Conservation (phyloP, 2,888 invertebrate genomes). For the Fragum fragum region DNA sequence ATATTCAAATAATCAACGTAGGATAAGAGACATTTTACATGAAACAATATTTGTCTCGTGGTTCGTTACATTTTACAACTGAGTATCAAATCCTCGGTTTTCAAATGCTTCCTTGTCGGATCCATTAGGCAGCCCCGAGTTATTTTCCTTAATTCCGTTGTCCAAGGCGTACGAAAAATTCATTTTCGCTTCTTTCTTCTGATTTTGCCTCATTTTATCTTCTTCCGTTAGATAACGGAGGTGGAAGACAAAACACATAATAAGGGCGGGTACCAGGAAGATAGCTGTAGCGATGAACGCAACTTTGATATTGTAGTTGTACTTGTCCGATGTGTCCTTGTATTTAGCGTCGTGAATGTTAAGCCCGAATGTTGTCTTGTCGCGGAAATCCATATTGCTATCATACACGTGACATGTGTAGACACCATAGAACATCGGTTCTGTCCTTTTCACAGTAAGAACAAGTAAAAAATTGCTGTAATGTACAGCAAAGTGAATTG, state of each 20-base stretch:
- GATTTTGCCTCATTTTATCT: slow-evolving; percentile 16
- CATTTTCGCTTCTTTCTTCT: slow-evolving; percentile 16
- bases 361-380: slow-evolving; percentile 50
- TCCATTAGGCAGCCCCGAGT: slow-evolving; percentile 16
- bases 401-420: slow-evolving; percentile 67
- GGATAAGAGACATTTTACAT: no score
- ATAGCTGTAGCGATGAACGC: slow-evolving; percentile 69
- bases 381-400: background rate
- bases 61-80: no score
- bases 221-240: slow-evolving; percentile 61
- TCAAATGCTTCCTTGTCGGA: slow-evolving; percentile 58
- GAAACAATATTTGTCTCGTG: no score
- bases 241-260: slow-evolving; percentile 56
- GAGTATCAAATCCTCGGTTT: slow-evolving; percentile 46
- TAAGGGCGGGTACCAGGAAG: slow-evolving; percentile 61
- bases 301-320: slow-evolving; percentile 66
- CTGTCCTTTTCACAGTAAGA: slow-evolving; percentile 60
- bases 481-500: no score
- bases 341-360: slow-evolving; percentile 59
- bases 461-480: no score
- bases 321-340: slow-evolving; percentile 54
- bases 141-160: slow-evolving; percentile 17
- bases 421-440: slow-evolving; percentile 61
- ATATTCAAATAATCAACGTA: no score
- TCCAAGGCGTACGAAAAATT: slow-evolving; percentile 16